phyloP scores from a whole-genome alignment of 92 coral and sea anemone species.

The Zoanthus gigantus region DNA sequence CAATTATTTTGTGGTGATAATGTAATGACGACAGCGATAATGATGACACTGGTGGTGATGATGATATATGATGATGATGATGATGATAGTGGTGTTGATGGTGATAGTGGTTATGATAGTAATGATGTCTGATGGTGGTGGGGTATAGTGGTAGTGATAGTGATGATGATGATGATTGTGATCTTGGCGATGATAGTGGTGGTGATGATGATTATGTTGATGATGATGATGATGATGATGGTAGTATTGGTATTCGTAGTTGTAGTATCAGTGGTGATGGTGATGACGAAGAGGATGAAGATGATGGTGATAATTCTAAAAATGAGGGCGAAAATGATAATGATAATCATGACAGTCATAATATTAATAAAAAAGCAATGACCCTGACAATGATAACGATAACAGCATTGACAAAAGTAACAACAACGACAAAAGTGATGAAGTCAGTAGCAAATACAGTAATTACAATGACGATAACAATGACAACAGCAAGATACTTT shows the following conservation, averaged over 20 bases:
- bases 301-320: too few species aligned
- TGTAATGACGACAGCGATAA: too few species aligned
- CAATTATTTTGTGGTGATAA: too few species aligned
- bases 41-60: too few species aligned
- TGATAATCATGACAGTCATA: not conserved
- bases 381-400: not conserved
- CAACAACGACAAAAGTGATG: not conserved
- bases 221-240: not conserved
- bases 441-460: not conserved
- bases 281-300: not conserved
- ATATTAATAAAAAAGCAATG: not conserved
- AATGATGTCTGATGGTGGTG: too few species aligned
- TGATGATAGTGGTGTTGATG: not conserved
- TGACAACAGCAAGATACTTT: not conserved
- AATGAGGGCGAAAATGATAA: not conserved
- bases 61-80: too few species aligned
- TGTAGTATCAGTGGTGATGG: not conserved
- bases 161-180: too few species aligned
- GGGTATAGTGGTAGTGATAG: too few species aligned
- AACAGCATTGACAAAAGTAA: not conserved
- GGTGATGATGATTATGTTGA: too few species aligned
- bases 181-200: too few species aligned
- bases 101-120: not conserved
- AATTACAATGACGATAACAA: not conserved
- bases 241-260: not conserved